phyloP scores from a whole-genome alignment of 2,888 invertebrate species.

The Orthosia gracilis region DNA sequence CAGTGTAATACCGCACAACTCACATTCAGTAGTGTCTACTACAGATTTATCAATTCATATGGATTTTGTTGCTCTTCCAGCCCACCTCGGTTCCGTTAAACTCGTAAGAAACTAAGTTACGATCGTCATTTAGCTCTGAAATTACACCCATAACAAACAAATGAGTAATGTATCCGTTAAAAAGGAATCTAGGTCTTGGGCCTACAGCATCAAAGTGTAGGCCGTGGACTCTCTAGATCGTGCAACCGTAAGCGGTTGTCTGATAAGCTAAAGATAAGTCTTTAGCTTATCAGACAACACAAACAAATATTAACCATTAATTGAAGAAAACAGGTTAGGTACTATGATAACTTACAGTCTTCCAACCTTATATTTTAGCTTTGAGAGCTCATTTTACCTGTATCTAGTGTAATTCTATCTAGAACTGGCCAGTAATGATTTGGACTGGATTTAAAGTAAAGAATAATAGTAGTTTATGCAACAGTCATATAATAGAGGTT shows the following conservation, averaged over 20 bases:
- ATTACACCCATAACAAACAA: conserved; percentile 7
- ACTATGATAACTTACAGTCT: conserved; percentile 28
- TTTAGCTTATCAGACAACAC: conserved; percentile 50
- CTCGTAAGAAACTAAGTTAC: neutral
- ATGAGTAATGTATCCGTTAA: conserved; percentile 13
- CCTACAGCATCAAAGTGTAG: conserved; percentile 8
- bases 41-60: neutral
- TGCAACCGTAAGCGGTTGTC: no score
- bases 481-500: no score
- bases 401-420: conserved; percentile 11
- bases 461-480: no score
- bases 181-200: conserved; percentile 36
- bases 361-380: conserved; percentile 28
- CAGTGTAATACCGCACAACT: neutral
- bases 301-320: conserved; percentile 56
- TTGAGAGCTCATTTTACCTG: conserved; percentile 31
- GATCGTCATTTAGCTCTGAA: neutral
- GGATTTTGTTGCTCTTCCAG: neutral
- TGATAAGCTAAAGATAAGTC: no score
- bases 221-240: conserved; percentile 42
- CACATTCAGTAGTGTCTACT: neutral
- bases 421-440: neutral
- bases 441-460: no score
- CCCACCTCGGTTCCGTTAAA: neutral
- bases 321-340: conserved; percentile 49